phyloP scores from a whole-genome alignment of 2,888 invertebrate species.

The Margaritifera margaritifera region DNA sequence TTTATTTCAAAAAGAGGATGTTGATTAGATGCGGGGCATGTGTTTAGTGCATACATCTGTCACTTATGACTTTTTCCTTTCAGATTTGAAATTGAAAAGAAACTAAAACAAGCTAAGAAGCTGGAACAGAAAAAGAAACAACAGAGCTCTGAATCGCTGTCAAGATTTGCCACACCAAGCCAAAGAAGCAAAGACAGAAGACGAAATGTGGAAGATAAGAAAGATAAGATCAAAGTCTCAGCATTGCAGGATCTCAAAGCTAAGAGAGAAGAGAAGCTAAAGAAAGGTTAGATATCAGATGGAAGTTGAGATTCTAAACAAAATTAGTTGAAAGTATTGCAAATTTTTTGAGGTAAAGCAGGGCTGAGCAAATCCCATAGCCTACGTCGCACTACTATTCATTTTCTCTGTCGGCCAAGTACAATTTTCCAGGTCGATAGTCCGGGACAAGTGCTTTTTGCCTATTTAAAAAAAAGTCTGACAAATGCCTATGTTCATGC shows the following conservation, averaged over 20 bases:
- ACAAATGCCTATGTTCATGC: too few species aligned
- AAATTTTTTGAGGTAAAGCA: too few species aligned
- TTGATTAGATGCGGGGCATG: too few species aligned
- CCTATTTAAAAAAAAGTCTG: too few species aligned
- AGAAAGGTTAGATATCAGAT: slow-evolving; percentile 74
- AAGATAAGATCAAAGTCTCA: slow-evolving; percentile 86
- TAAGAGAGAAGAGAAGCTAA: slow-evolving; percentile 90
- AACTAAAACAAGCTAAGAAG: slow-evolving; percentile 87
- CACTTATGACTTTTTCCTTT: background rate
- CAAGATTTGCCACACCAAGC: slow-evolving; percentile 46
- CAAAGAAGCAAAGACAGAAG: slow-evolving; percentile 85
- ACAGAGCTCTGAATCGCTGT: slow-evolving; percentile 64
- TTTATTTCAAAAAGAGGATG: too few species aligned
- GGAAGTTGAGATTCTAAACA: background rate
- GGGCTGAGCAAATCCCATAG: too few species aligned
- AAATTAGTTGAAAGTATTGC: too few species aligned
- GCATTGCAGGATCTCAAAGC: slow-evolving; percentile 95
- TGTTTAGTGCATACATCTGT: too few species aligned
- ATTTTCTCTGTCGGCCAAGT: too few species aligned
- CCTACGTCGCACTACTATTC: too few species aligned
- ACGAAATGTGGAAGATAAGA: slow-evolving; percentile 90
- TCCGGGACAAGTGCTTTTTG: too few species aligned
- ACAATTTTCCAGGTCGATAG: too few species aligned
- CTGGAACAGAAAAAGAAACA: slow-evolving; percentile 79
- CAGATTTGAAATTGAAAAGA: slow-evolving; percentile 95